Conservation (phyloP, 2,888 invertebrate species). For the Cactoblastis cactorum region DNA sequence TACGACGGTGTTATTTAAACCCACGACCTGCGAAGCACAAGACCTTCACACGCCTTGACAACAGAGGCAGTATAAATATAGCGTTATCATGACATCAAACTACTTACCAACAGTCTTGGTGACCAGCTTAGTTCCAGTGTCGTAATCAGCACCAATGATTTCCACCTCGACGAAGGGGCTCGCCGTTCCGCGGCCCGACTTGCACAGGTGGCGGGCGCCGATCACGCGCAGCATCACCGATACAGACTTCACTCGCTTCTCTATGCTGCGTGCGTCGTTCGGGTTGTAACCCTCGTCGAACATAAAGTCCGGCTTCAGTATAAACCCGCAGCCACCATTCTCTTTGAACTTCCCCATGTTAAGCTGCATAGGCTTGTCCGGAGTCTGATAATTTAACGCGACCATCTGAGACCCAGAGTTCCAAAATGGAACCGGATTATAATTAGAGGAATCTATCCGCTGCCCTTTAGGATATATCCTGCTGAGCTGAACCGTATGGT, state of each 20-base stretch:
- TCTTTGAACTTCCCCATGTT: conserved; percentile 95
- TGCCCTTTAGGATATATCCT: conserved; percentile 97
- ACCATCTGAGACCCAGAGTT: conserved; percentile 98
- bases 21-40: too few species aligned
- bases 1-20: too few species aligned
- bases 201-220: conserved; percentile 92
- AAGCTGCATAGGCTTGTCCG: conserved; percentile 96
- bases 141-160: conserved; percentile 92
- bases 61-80: too few species aligned
- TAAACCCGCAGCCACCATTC: conserved; percentile 95
- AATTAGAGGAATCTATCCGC: conserved; percentile 97
- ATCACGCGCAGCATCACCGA: conserved; percentile 87
- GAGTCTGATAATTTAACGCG: conserved; percentile 97
- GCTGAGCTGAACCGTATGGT: conserved; percentile 92
- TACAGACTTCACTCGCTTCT: conserved; percentile 60
- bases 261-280: conserved; percentile 81
- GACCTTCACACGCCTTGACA: too few species aligned
- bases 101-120: conserved; percentile 90
- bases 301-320: conserved; percentile 95
- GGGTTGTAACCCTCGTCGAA: conserved; percentile 89
- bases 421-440: conserved; percentile 97
- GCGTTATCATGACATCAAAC: too few species aligned
- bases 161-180: conserved; percentile 97
- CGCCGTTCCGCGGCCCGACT: conserved; percentile 89
- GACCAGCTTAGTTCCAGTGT: conserved; percentile 88